phyloP scores from a whole-genome alignment of 2,888 invertebrate species.

The Ischnus inquisitorius region DNA sequence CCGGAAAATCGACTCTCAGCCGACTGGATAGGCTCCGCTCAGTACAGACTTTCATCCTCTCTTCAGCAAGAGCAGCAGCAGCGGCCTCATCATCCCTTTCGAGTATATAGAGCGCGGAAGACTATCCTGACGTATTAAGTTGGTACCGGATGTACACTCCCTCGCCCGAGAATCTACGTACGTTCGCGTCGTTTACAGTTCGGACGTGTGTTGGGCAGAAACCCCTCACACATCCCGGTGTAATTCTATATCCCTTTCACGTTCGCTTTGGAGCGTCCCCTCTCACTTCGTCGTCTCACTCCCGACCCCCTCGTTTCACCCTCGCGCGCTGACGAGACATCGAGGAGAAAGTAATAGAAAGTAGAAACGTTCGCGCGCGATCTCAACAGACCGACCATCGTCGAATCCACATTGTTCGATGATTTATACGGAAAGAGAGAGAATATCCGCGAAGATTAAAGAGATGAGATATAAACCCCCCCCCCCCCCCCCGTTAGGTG shows the following conservation, averaged over 20 bases:
- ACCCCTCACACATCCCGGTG: background rate
- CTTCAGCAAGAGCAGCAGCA: constrained; percentile 2
- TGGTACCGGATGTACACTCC: background rate
- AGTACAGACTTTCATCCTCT: constrained; percentile 41
- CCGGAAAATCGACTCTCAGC: constrained; percentile 56
- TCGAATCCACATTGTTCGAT: background rate
- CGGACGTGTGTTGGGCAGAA: background rate
- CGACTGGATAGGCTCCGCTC: constrained; percentile 27
- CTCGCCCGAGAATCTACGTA: background rate
- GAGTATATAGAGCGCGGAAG: background rate
- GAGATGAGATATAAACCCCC: background rate
- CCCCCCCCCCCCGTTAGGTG: background rate
- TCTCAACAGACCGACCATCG: background rate
- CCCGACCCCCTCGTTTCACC: background rate
- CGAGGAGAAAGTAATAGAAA: background rate
- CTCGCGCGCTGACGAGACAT: background rate
- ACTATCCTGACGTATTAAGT: background rate
- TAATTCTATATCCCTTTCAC: background rate
- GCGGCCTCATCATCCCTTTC: background rate
- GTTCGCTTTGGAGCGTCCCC: background rate
- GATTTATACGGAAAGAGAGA: background rate
- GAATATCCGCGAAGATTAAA: no score
- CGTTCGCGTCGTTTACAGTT: background rate
- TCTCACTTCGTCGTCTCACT: background rate
- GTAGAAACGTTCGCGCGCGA: background rate